A percentile compares a stretch with the other conserved stretches of the same genome.
Conservation (phyloP, 2,888 invertebrate genomes). For the Plebejus argus region DNA sequence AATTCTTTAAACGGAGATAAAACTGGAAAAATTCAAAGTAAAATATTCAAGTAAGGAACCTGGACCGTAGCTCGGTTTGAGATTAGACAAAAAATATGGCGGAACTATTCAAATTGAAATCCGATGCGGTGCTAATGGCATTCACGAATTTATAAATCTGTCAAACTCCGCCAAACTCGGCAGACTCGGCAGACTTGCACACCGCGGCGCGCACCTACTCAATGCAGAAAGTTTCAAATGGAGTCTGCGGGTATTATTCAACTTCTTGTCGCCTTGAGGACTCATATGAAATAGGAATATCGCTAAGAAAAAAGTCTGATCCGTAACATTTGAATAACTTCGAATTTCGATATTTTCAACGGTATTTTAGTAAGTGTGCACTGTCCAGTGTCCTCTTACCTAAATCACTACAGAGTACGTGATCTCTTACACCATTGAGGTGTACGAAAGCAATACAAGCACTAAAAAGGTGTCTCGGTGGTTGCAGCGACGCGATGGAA, state of each 20-base stretch:
- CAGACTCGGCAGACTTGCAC: conserved; percentile 31
- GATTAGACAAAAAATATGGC: conserved; percentile 24
- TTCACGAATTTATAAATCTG: conserved; percentile 44
- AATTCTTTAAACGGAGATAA: background rate
- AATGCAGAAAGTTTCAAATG: conserved; percentile 38
- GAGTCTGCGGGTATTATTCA: conserved; percentile 32
- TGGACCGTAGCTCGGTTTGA: background rate
- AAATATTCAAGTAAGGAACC: conserved; percentile 12
- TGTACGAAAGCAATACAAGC: no score
- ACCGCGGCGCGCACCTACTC: conserved; percentile 38
- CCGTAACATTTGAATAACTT: background rate
- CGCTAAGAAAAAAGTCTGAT: background rate
- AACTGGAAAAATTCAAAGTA: conserved; percentile 2
- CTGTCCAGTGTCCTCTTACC: no score
- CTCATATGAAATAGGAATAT: conserved; percentile 16
- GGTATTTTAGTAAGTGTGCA: background rate
- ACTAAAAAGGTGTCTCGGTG: no score
- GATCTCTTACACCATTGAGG: no score
- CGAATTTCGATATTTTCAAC: background rate
- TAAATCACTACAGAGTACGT: no score
- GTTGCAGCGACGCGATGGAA: background rate
- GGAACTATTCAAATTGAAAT: conserved; percentile 32
- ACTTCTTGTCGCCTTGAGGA: conserved; percentile 26
- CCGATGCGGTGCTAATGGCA: conserved; percentile 31
- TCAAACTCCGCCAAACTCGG: conserved; percentile 40